phyloP scores from a whole-genome alignment of 1,140 invertebrate genomes.

The Orussus abietinus region DNA sequence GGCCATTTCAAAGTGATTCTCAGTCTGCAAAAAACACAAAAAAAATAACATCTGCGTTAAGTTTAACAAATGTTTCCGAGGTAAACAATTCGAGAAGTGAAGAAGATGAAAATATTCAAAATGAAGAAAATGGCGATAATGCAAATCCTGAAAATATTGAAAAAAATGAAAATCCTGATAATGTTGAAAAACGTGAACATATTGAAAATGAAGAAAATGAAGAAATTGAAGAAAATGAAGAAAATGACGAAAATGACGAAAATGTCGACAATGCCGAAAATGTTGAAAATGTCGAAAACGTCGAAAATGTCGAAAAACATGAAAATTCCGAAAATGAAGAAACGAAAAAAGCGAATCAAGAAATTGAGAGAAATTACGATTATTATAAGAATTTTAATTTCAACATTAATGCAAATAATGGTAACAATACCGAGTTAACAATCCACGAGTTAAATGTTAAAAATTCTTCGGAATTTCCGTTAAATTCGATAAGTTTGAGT shows the following conservation, averaged over 20 bases:
- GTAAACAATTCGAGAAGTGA: too few species aligned
- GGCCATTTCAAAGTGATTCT: conserved; percentile 45
- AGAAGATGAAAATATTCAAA: too few species aligned
- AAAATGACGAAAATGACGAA: conserved; percentile 21
- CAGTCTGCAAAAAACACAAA: neutral
- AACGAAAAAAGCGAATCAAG: conserved; percentile 7
- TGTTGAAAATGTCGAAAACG: conserved; percentile 16
- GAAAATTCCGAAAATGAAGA: conserved; percentile 17
- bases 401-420: too few species aligned
- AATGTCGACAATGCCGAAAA: conserved; percentile 21
- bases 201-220: conserved; percentile 12
- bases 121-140: too few species aligned
- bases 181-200: conserved; percentile 30
- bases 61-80: too few species aligned
- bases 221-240: conserved; percentile 16
- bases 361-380: too few species aligned
- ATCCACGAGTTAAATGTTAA: conserved; percentile 13
- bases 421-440: too few species aligned
- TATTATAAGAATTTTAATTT: too few species aligned
- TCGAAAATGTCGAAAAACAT: conserved; percentile 24
- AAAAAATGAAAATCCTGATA: too few species aligned
- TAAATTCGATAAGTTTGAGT: neutral
- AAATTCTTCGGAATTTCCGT: conserved; percentile 9
- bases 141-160: too few species aligned
- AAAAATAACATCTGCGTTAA: neutral